Percentiles rank a stretch among this genome's conserved stretches.
phyloP scores from a whole-genome alignment of 1,140 invertebrate species.

The Platyscapa corneri region DNA sequence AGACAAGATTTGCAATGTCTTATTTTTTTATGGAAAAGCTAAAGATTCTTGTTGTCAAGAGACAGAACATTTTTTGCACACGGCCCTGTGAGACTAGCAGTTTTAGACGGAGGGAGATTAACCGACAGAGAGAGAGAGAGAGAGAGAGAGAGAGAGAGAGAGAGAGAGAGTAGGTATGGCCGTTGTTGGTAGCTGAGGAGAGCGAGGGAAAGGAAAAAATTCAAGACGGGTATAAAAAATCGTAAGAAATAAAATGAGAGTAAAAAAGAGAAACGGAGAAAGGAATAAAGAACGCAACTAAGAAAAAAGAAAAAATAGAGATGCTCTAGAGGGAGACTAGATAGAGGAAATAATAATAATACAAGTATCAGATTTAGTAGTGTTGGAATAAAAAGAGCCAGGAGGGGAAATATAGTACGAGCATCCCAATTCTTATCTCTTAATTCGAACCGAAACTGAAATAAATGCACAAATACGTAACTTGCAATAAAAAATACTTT shows the following conservation, averaged over 20 bases:
- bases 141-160: neutral
- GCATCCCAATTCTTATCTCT: neutral
- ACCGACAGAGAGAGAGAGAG: constrained; percentile 7
- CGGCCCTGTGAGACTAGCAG: constrained; percentile 39
- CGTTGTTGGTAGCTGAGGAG: neutral
- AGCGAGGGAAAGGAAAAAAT: constrained; percentile 36
- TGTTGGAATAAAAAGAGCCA: neutral
- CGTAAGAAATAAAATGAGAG: constrained; percentile 29
- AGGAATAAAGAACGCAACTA: neutral
- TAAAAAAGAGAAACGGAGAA: constrained; percentile 1
- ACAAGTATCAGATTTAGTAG: neutral
- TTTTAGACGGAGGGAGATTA: constrained; percentile 1
- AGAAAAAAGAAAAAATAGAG: neutral
- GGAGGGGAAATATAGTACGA: neutral
- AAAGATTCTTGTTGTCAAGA: constrained; percentile 33
- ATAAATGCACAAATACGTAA: neutral
- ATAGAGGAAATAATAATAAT: neutral
- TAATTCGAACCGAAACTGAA: neutral
- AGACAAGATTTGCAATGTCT: neutral
- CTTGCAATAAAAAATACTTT: no score
- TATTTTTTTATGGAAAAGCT: neutral
- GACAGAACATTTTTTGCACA: constrained; percentile 35
- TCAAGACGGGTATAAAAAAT: constrained; percentile 23
- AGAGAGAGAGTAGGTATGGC: no score
- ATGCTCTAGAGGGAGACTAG: neutral